Evolutionary conservation across 1,140 invertebrate genomes (phyloP).

Genomic region (Geopemphigus sp.): DNA sequence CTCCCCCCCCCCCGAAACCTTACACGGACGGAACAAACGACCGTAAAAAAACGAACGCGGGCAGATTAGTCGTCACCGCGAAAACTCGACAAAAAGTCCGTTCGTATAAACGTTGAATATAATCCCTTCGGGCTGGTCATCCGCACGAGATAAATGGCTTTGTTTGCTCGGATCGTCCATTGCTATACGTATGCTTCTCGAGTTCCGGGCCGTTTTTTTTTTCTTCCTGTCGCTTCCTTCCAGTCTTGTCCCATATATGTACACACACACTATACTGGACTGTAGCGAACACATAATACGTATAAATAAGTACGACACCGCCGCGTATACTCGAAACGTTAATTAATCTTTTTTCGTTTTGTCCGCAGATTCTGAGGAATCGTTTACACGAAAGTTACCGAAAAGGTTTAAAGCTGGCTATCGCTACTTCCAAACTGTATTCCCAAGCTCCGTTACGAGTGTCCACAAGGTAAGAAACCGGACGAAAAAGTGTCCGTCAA

Average conservation of each 20-base stretch:
- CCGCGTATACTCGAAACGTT: background rate
- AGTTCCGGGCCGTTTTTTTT: background rate
- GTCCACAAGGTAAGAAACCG: slow-evolving; percentile 32
- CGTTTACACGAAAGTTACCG: slow-evolving; percentile 25
- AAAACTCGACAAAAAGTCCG: slow-evolving; percentile 33
- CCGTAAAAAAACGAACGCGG: slow-evolving; percentile 13
- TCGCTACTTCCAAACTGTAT: slow-evolving; percentile 50
- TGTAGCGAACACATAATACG: background rate
- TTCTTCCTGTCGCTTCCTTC: background rate
- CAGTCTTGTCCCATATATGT: background rate
- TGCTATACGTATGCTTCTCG: background rate
- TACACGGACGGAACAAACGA: slow-evolving; percentile 17
- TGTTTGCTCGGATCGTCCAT: slow-evolving; percentile 17
- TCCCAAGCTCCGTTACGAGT: slow-evolving; percentile 48
- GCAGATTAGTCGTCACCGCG: slow-evolving; percentile 28
- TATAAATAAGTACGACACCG: background rate
- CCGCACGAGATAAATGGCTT: slow-evolving; percentile 31
- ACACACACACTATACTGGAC: background rate
- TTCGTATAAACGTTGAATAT: slow-evolving; percentile 25
- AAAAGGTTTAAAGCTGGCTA: slow-evolving; percentile 45
- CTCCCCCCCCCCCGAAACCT: too few species aligned
- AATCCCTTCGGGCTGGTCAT: slow-evolving; percentile 15
- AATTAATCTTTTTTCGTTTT: slow-evolving; percentile 18
- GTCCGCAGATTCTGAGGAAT: slow-evolving; percentile 12
- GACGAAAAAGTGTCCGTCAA: too few species aligned